phyloP scores from a whole-genome alignment of 2,797 vertebrate genomes.

The Schizothorax lantsangensis region DNA sequence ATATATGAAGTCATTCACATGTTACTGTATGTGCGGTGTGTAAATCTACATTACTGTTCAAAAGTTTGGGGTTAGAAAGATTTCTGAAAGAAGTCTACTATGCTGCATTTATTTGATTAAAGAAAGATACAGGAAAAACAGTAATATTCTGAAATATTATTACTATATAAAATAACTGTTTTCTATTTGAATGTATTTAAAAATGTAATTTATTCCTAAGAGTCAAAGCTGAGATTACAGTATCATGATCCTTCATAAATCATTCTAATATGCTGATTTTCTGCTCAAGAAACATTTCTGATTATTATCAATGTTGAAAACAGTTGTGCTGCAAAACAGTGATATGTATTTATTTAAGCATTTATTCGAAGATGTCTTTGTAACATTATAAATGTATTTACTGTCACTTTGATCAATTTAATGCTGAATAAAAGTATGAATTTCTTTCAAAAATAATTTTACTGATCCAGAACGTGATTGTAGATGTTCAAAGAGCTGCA shows the following conservation, averaged over 20 bases:
- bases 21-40: not conserved
- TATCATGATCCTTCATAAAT: not conserved
- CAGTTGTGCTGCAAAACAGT: not conserved
- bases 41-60: not conserved
- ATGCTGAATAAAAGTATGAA: not conserved
- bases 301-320: not conserved
- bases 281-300: not conserved
- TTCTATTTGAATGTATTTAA: not conserved
- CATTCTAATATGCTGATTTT: not conserved
- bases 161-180: not conserved
- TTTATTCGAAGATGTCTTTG: not conserved
- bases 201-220: not conserved
- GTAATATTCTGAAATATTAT: not conserved
- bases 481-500: not conserved
- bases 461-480: too few species aligned
- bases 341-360: too few species aligned
- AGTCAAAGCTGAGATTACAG: not conserved
- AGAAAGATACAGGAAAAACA: not conserved
- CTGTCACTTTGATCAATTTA: not conserved
- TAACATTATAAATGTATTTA: not conserved
- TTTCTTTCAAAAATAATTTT: not conserved
- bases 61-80: not conserved
- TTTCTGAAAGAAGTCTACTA: not conserved
- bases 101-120: not conserved
- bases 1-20: not conserved